Conservation (phyloP, 2,888 invertebrate genomes). For the Rhagonycha lutea region DNA sequence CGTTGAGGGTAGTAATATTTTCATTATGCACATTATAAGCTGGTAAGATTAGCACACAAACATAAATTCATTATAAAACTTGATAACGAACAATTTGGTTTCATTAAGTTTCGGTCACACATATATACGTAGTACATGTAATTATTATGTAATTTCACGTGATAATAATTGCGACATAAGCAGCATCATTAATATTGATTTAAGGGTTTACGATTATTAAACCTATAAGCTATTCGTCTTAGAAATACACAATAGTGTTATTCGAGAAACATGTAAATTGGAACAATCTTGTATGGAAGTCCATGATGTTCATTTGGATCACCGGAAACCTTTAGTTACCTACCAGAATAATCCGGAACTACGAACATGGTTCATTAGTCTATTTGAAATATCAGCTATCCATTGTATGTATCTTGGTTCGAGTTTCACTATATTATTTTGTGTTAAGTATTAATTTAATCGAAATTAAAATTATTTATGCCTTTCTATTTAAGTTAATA, state of each 20-base stretch:
- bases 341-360: conserved; percentile 20
- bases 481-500: not conserved
- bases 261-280: conserved; percentile 9
- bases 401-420: conserved; percentile 5
- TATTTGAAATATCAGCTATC: conserved; percentile 23
- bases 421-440: conserved; percentile 7
- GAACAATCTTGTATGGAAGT: conserved; percentile 5
- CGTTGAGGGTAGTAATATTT: conserved; percentile 21
- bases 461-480: not conserved
- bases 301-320: conserved; percentile 18
- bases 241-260: conserved; percentile 4
- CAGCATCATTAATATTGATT: conserved; percentile 16
- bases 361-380: conserved; percentile 27
- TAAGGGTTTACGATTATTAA: not conserved
- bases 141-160: conserved; percentile 13
- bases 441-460: not conserved
- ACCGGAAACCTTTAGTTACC: conserved; percentile 28
- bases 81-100: conserved; percentile 20
- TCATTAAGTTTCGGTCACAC: conserved; percentile 24
- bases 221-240: conserved; percentile 6
- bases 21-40: conserved; percentile 25
- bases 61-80: conserved; percentile 32
- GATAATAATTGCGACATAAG: conserved; percentile 20
- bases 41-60: conserved; percentile 19
- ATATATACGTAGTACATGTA: conserved; percentile 3